These are phyloP conservation scores for Drosophila limbata DNA, from an alignment of 2,888 invertebrate species.

Conservation along the genomic window DNA sequence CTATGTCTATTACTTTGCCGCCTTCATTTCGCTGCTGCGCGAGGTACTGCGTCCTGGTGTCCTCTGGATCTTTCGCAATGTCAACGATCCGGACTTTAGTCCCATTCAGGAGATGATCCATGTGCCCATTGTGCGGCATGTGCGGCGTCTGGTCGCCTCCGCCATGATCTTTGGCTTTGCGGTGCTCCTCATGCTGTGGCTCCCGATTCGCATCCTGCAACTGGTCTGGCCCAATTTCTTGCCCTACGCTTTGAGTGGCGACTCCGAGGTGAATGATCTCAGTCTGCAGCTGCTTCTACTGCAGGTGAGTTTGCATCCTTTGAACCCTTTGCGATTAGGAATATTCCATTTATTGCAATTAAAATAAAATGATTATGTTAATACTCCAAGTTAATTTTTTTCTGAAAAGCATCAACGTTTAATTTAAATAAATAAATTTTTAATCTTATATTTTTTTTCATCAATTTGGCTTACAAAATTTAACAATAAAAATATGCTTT, in stretches of 20 bases:
- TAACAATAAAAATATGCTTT: no score
- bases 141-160: constrained; percentile 95
- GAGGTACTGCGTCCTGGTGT: constrained; percentile 98
- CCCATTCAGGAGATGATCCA: constrained; percentile 99
- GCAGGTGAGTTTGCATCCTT: constrained; percentile 87
- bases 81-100: constrained; percentile 99
- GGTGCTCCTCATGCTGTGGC: constrained; percentile 97
- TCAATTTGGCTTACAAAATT: no score
- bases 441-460: no score
- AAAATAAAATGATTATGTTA: no score
- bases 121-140: constrained; percentile 95
- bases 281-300: constrained; percentile 96
- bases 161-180: constrained; percentile 98
- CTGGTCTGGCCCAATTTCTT: constrained; percentile 93
- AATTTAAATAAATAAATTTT: no score
- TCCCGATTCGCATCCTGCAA: constrained; percentile 95
- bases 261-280: constrained; percentile 96
- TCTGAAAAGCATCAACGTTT: no score
- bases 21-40: constrained; percentile 95
- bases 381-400: no score
- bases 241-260: constrained; percentile 96
- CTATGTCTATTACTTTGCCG: constrained; percentile 99
- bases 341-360: no score
- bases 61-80: constrained; percentile 98
- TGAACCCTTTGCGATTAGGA: no score